A percentile compares a stretch with the other conserved stretches of the same genome.
Evolutionary conservation across 2,888 invertebrate genomes (phyloP).

Genomic region (Cheilosia soror): DNA sequence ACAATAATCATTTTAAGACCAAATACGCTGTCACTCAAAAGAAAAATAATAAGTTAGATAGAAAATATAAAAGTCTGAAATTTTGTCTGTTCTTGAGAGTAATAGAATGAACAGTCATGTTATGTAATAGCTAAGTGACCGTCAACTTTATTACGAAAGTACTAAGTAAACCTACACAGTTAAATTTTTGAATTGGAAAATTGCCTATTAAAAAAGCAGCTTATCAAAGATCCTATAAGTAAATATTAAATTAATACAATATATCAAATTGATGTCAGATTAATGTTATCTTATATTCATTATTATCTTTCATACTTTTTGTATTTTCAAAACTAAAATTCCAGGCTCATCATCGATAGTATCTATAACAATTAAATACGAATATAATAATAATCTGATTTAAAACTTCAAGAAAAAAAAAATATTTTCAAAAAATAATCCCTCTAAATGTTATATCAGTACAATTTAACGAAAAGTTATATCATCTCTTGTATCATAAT

Average conservation of each 20-base stretch:
- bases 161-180: background rate
- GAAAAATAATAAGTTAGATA: background rate
- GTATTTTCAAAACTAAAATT: background rate
- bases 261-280: background rate
- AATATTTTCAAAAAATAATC: constrained; percentile 15
- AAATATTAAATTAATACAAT: too few species aligned
- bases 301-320: background rate
- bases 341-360: background rate
- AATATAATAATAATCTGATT: background rate
- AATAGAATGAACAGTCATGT: background rate
- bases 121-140: background rate
- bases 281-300: background rate
- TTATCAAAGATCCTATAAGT: too few species aligned
- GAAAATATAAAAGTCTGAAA: background rate
- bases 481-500: constrained; percentile 23
- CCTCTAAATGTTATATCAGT: constrained; percentile 23
- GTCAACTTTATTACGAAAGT: background rate
- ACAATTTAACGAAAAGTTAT: constrained; percentile 22
- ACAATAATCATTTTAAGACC: background rate
- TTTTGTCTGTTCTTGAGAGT: background rate
- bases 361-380: background rate
- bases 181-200: too few species aligned
- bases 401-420: background rate
- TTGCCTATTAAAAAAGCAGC: too few species aligned
- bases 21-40: background rate